These are phyloP conservation scores for Pocillopora damicornis DNA, from an alignment of 64 coral and sea anemone species.

Conservation along the genomic window DNA sequence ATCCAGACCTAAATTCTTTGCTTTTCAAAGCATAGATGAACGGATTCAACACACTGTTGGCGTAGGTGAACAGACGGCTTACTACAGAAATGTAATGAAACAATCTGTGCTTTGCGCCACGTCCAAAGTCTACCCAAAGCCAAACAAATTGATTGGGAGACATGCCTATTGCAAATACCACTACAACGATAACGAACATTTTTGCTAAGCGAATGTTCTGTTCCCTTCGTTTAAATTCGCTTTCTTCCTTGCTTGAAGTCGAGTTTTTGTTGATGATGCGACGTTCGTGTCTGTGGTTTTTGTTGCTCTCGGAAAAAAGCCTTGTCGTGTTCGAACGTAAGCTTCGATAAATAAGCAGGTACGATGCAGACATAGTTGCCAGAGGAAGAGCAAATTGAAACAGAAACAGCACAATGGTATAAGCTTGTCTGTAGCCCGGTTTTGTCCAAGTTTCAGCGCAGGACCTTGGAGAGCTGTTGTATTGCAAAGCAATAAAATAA, in stretches of 20 bases:
- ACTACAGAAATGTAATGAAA: slow-evolving; percentile 55
- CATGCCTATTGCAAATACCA: slow-evolving; percentile 78
- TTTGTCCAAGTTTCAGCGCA: slow-evolving; percentile 52
- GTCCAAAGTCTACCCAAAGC: slow-evolving; percentile 75
- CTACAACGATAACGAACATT: slow-evolving; percentile 79
- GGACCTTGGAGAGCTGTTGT: neutral
- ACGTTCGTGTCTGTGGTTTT: neutral
- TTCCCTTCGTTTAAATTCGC: slow-evolving; percentile 5
- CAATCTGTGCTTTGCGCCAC: slow-evolving; percentile 24
- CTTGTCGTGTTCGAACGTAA: slow-evolving; percentile 32
- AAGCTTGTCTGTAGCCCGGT: slow-evolving; percentile 40
- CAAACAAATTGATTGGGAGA: slow-evolving; percentile 88
- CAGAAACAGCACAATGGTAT: slow-evolving; percentile 57
- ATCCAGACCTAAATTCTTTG: slow-evolving; percentile 55
- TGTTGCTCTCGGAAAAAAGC: neutral
- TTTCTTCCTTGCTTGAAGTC: neutral
- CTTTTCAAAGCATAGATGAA: slow-evolving; percentile 80
- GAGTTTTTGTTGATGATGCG: neutral
- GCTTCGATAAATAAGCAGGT: slow-evolving; percentile 26
- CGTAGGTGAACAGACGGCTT: slow-evolving; percentile 71
- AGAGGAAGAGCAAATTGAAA: slow-evolving; percentile 53
- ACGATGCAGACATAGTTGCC: slow-evolving; percentile 36
- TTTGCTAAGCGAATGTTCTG: slow-evolving; percentile 56
- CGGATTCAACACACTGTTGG: slow-evolving; percentile 80
- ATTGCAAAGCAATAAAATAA: slow-evolving; percentile 41